Evolutionary conservation across 2,797 vertebrate species (phyloP).

Genomic region (Thalassophryne amazonica): DNA sequence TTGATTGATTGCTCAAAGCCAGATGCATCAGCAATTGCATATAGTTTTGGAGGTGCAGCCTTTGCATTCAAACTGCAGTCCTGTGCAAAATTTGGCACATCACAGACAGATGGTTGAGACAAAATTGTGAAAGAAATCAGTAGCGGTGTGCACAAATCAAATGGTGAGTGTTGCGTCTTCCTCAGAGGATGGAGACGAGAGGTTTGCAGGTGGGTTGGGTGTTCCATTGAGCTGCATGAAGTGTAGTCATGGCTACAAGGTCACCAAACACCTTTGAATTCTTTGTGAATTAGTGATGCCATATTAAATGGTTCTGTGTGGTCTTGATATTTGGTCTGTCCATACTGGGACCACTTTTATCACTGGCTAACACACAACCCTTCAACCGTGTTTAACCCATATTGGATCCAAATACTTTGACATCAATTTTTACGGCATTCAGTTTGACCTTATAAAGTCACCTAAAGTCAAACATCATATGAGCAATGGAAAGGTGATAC

Average conservation of each 20-base stretch:
- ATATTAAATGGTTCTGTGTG: no score
- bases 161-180: conserved; percentile 36
- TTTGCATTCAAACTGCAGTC: conserved; percentile 33
- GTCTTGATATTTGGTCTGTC: no score
- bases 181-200: conserved; percentile 62
- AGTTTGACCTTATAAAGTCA: no score
- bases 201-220: conserved; percentile 72
- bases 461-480: no score
- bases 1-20: conserved; percentile 45
- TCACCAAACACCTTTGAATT: conserved; percentile 23
- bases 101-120: conserved; percentile 27
- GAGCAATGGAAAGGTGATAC: no score
- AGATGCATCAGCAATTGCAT: conserved; percentile 54
- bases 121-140: no score
- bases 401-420: no score
- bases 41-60: conserved; percentile 41
- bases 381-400: no score
- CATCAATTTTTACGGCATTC: no score
- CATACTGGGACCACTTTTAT: no score
- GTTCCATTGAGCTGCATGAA: conserved; percentile 69
- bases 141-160: conserved; percentile 6
- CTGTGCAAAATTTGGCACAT: conserved; percentile 33
- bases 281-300: no score
- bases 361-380: no score
- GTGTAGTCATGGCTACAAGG: conserved; percentile 40